Evolutionary conservation across 2,888 invertebrate species (phyloP).

Genomic region (Lutraria lutraria): DNA sequence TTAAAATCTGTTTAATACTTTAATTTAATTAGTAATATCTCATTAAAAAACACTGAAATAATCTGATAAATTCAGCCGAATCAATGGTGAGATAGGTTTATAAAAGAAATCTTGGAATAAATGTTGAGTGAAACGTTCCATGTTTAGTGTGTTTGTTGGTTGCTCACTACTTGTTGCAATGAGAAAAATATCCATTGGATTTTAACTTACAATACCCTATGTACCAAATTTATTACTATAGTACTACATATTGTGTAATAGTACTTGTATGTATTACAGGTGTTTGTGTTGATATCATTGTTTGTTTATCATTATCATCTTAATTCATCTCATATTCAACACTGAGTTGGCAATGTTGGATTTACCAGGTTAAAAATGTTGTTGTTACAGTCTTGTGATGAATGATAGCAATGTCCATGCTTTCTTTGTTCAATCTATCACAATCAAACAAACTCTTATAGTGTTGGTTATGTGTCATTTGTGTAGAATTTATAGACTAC

Average conservation of each 20-base stretch:
- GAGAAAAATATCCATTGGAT: not conserved
- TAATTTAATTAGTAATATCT: not conserved
- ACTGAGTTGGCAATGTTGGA: not conserved
- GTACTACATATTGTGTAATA: slow-evolving; percentile 3
- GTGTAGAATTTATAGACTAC: not conserved
- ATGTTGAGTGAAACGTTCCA: not conserved
- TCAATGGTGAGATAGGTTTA: not conserved
- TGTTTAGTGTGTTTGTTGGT: not conserved
- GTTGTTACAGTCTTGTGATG: not conserved
- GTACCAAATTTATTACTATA: slow-evolving; percentile 19
- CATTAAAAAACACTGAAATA: not conserved
- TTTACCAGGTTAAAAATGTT: not conserved
- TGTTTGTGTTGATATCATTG: slow-evolving; percentile 2
- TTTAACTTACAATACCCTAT: slow-evolving; percentile 2
- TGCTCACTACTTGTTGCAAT: not conserved
- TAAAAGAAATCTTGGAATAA: not conserved
- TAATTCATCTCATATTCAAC: not conserved
- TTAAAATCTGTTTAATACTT: not conserved
- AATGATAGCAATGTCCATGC: not conserved
- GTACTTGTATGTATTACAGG: not conserved
- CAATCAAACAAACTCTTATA: not conserved
- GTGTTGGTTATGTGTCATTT: not conserved
- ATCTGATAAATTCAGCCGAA: not conserved
- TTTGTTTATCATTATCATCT: not conserved
- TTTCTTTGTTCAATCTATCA: not conserved